A percentile compares a stretch with the other conserved stretches of the same genome.
These are phyloP conservation scores for Mactra quadrangularis DNA, from an alignment of 1,140 invertebrate species.

Conservation along the genomic window DNA sequence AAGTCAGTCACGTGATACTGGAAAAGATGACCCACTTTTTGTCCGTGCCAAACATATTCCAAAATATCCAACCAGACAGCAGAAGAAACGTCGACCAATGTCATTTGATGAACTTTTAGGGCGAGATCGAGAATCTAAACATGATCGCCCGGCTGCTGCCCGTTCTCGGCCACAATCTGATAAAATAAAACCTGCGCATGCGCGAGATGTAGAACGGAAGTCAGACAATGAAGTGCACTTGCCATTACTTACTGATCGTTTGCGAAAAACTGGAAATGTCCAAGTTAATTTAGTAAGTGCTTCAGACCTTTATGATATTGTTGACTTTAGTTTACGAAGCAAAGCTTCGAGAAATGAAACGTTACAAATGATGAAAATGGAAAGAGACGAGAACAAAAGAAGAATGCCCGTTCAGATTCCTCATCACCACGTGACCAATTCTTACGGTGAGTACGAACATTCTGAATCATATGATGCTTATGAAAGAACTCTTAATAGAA, in stretches of 20 bases:
- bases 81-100: constrained; percentile 43
- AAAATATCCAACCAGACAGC: constrained; percentile 31
- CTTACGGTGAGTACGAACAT: background rate
- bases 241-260: constrained; percentile 30
- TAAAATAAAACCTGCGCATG: background rate
- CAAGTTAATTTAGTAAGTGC: constrained; percentile 57
- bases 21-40: constrained; percentile 36
- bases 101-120: constrained; percentile 47
- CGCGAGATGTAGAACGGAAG: background rate
- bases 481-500: constrained; percentile 21
- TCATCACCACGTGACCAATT: background rate
- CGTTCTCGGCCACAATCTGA: constrained; percentile 37
- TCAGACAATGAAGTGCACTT: constrained; percentile 9
- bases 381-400: constrained; percentile 8
- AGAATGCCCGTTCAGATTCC: background rate
- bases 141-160: constrained; percentile 24
- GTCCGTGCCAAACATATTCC: constrained; percentile 52
- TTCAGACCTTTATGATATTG: constrained; percentile 58
- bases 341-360: constrained; percentile 49
- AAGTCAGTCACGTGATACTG: background rate
- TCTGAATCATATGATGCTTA: constrained; percentile 14
- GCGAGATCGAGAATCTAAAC: constrained; percentile 28
- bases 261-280: constrained; percentile 36
- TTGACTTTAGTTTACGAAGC: constrained; percentile 51
- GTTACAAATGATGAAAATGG: constrained; percentile 35